Evolutionary conservation across 1,140 invertebrate species (phyloP).

Genomic region (Agrilus planipennis): DNA sequence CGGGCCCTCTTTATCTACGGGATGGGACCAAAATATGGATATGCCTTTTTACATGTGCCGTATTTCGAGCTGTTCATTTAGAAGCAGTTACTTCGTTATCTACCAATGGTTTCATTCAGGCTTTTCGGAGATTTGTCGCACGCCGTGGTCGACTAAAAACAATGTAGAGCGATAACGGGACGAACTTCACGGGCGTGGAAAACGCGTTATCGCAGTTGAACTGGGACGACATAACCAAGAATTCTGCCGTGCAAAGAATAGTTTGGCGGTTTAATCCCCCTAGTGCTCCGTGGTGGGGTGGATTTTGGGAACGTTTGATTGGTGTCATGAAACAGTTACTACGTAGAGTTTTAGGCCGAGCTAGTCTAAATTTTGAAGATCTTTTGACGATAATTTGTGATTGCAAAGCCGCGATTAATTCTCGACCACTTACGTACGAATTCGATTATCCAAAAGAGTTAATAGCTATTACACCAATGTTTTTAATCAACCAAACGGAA

Average conservation of each 20-base stretch:
- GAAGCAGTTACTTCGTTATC: too few species aligned
- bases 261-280: constrained; percentile 19
- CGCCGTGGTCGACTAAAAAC: too few species aligned
- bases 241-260: too few species aligned
- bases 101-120: background rate
- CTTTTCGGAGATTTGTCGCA: constrained; percentile 15
- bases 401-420: background rate
- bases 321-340: constrained; percentile 28
- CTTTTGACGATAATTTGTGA: constrained; percentile 1
- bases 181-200: constrained; percentile 12
- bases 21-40: too few species aligned
- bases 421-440: constrained; percentile 6
- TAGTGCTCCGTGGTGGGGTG: constrained; percentile 14
- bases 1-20: too few species aligned
- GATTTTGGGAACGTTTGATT: constrained; percentile 4
- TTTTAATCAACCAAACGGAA: background rate
- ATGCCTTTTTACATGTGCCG: too few species aligned
- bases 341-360: constrained; percentile 4
- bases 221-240: constrained; percentile 2
- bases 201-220: background rate
- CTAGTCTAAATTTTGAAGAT: constrained; percentile 1
- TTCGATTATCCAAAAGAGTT: constrained; percentile 1
- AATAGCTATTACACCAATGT: constrained; percentile 9
- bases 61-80: too few species aligned
- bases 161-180: constrained; percentile 9